A percentile compares a stretch with the other conserved stretches of the same genome.
Evolutionary conservation across 2,113 vertebrate genomes (phyloP).

Genomic region (Chloebia gouldiae): DNA sequence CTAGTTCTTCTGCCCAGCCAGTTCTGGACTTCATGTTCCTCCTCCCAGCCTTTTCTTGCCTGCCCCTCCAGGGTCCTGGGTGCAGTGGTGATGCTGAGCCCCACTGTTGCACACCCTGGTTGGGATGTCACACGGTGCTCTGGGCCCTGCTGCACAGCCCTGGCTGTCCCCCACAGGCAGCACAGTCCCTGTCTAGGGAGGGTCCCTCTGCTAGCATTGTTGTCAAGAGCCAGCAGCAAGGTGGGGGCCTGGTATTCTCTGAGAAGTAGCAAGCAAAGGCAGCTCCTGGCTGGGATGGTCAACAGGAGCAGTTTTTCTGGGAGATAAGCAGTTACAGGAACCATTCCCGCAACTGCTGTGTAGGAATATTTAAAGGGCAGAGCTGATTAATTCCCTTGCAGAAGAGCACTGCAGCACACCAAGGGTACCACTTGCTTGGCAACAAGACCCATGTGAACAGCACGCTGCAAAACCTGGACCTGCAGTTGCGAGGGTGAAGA

Average conservation of each 20-base stretch:
- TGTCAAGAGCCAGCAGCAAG: neutral
- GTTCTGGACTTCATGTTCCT: neutral
- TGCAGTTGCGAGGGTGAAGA: neutral
- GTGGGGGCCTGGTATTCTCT: neutral
- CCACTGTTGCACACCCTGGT: rapidly evolving
- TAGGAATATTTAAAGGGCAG: neutral
- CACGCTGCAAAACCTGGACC: neutral
- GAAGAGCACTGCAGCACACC: neutral
- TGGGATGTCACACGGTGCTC: neutral
- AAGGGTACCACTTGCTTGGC: neutral
- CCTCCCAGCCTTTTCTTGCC: neutral
- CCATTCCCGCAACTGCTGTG: neutral
- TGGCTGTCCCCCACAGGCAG: neutral
- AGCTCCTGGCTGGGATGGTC: neutral
- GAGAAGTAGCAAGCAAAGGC: neutral
- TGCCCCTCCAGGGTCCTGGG: neutral
- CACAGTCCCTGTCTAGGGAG: neutral
- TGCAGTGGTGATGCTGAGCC: neutral
- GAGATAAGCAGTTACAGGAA: neutral
- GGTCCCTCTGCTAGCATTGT: neutral
- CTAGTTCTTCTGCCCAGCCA: neutral
- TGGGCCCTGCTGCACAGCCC: neutral
- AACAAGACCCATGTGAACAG: neutral
- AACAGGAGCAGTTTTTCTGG: neutral
- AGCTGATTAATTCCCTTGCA: neutral